Conservation (phyloP, 2,113 vertebrate species). For the Gymnocephalus cernua region DNA sequence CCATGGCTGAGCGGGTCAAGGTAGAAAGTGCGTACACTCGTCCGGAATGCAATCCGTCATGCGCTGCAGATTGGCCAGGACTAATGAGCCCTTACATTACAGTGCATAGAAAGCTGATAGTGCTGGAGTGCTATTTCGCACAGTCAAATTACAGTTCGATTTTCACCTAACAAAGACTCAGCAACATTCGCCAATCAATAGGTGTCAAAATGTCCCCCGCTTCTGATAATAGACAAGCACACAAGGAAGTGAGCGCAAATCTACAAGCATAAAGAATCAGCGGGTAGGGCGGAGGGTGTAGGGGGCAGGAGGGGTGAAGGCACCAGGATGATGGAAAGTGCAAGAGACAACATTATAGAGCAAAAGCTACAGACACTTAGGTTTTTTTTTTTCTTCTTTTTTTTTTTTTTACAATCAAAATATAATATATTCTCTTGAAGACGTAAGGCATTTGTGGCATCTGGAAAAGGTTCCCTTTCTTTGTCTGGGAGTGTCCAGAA, state of each 20-base stretch:
- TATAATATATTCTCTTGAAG: slow-evolving; percentile 26
- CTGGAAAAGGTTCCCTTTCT: slow-evolving; percentile 37
- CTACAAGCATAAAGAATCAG: slow-evolving; percentile 25
- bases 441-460: slow-evolving; percentile 55
- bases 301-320: background rate
- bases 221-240: slow-evolving; percentile 55
- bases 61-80: slow-evolving; percentile 42
- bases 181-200: slow-evolving; percentile 62
- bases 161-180: slow-evolving; percentile 68
- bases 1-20: slow-evolving; percentile 53
- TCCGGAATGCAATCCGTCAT: slow-evolving; percentile 50
- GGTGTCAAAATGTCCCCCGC: slow-evolving; percentile 58
- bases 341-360: slow-evolving; percentile 4
- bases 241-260: slow-evolving; percentile 36
- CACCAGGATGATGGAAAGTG: slow-evolving; percentile 21
- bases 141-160: slow-evolving; percentile 64
- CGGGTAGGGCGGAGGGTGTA: background rate
- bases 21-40: slow-evolving; percentile 48
- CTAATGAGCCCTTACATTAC: slow-evolving; percentile 67
- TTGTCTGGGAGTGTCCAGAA: slow-evolving; percentile 6
- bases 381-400: slow-evolving; percentile 3
- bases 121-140: slow-evolving; percentile 44
- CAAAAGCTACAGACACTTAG: slow-evolving; percentile 1
- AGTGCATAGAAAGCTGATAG: slow-evolving; percentile 56
- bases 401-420: slow-evolving; percentile 41